Percentiles rank a stretch among this genome's conserved stretches.
phyloP scores from a whole-genome alignment of 2,888 invertebrate species.

The Crematogaster levior region DNA sequence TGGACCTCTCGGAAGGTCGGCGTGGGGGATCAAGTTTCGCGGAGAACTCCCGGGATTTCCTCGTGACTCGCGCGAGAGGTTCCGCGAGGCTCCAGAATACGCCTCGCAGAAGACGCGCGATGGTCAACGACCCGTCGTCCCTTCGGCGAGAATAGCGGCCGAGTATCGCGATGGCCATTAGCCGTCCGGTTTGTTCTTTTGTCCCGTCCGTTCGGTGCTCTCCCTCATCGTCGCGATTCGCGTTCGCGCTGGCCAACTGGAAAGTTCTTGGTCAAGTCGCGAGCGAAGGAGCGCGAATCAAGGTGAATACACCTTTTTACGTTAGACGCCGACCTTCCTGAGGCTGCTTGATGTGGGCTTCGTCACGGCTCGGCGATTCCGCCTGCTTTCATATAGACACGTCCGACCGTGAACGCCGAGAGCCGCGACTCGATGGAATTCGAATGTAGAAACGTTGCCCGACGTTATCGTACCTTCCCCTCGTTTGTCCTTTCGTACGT shows the following conservation, averaged over 20 bases:
- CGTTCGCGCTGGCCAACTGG: conserved; percentile 40
- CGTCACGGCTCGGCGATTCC: conserved; percentile 72
- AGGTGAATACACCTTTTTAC: conserved; percentile 76
- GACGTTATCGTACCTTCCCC: conserved; percentile 11
- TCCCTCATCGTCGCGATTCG: conserved; percentile 31
- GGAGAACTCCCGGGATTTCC: not conserved
- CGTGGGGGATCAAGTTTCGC: not conserved
- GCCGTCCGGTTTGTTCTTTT: conserved; percentile 34
- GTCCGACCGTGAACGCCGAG: conserved; percentile 71
- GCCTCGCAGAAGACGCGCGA: conserved; percentile 14
- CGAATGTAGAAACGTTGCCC: conserved; percentile 58
- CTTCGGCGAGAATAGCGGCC: conserved; percentile 36
- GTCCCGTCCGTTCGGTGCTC: conserved; percentile 16
- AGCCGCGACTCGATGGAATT: conserved; percentile 66
- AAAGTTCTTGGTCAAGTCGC: conserved; percentile 71
- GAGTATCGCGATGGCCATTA: conserved; percentile 45
- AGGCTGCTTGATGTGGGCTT: conserved; percentile 69
- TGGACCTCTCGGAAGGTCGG: not conserved
- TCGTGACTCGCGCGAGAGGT: not conserved
- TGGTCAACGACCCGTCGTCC: conserved; percentile 51
- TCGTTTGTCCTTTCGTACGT: not conserved
- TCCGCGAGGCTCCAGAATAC: not conserved
- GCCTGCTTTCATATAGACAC: conserved; percentile 67
- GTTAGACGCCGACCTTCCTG: conserved; percentile 70
- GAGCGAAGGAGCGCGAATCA: conserved; percentile 70